Evolutionary conservation across 1,140 invertebrate genomes (phyloP).

Genomic region (Brachionus asplanchnoidis): DNA sequence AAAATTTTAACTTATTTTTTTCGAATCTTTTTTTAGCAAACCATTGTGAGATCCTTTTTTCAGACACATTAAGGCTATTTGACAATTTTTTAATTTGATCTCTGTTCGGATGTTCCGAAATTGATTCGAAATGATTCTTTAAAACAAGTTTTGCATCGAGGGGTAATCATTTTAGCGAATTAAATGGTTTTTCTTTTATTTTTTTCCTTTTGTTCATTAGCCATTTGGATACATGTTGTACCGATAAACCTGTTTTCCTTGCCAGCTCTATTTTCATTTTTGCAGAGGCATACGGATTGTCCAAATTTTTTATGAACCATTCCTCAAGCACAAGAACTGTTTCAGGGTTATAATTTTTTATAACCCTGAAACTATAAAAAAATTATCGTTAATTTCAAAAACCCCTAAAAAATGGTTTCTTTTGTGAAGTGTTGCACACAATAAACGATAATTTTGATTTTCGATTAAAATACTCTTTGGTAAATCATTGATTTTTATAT

Average conservation of each 20-base stretch:
- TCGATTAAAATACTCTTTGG: no score
- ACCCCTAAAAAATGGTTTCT: no score
- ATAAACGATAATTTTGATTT: no score
- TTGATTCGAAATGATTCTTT: conserved; percentile 11
- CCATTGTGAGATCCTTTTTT: conserved; percentile 16
- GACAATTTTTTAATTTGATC: conserved; percentile 1
- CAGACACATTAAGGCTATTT: not conserved
- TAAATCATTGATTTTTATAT: no score
- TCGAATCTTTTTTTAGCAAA: conserved; percentile 27
- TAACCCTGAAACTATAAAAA: no score
- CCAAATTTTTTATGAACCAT: not conserved
- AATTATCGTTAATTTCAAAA: no score
- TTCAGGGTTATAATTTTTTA: conserved; percentile 21
- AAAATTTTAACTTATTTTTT: conserved; percentile 23
- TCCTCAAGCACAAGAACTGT: not conserved
- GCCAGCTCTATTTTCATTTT: not conserved
- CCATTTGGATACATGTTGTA: conserved; percentile 13
- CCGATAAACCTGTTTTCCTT: not conserved
- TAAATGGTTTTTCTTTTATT: conserved; percentile 4
- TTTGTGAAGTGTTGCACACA: no score
- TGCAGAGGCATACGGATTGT: not conserved
- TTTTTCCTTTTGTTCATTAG: conserved; percentile 11
- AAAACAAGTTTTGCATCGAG: conserved; percentile 18
- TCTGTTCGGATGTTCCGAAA: conserved; percentile 1
- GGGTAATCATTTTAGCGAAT: not conserved